Evolutionary conservation across 2,888 invertebrate species (phyloP).

Genomic region (Archips crataeganus): DNA sequence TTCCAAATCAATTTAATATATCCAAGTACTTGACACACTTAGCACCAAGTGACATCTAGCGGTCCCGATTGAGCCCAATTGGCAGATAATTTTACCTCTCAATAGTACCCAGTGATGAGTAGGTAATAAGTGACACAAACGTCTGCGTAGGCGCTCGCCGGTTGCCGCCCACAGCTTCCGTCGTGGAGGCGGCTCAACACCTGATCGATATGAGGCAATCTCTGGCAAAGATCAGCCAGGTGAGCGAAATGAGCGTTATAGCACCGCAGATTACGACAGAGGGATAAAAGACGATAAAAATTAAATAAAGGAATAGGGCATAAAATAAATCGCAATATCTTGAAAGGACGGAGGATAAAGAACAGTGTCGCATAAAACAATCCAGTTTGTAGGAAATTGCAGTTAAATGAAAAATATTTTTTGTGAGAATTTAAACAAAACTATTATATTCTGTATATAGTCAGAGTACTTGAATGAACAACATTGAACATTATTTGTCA

Average conservation of each 20-base stretch:
- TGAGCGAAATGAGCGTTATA: conserved; percentile 42
- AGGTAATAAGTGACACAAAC: conserved; percentile 78
- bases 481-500: too few relatives aligned
- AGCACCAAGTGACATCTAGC: neutral
- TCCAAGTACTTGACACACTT: neutral
- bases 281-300: conserved; percentile 7
- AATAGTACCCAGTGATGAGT: conserved; percentile 56
- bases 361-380: too few relatives aligned
- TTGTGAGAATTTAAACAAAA: too few relatives aligned
- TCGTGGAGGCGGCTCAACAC: conserved; percentile 75
- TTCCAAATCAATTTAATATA: neutral
- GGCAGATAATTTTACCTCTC: conserved; percentile 20
- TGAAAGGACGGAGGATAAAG: neutral
- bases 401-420: neutral
- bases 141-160: conserved; percentile 72
- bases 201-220: conserved; percentile 73
- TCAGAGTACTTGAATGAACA: too few relatives aligned
- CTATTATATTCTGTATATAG: too few relatives aligned
- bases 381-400: neutral
- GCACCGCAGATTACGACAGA: conserved; percentile 16
- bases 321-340: neutral
- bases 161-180: conserved; percentile 81
- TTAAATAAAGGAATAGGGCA: neutral
- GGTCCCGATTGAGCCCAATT: neutral
- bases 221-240: conserved; percentile 50